Evolutionary conservation across 1,140 invertebrate genomes (phyloP).

Genomic region (Calliopsis andreniformis): DNA sequence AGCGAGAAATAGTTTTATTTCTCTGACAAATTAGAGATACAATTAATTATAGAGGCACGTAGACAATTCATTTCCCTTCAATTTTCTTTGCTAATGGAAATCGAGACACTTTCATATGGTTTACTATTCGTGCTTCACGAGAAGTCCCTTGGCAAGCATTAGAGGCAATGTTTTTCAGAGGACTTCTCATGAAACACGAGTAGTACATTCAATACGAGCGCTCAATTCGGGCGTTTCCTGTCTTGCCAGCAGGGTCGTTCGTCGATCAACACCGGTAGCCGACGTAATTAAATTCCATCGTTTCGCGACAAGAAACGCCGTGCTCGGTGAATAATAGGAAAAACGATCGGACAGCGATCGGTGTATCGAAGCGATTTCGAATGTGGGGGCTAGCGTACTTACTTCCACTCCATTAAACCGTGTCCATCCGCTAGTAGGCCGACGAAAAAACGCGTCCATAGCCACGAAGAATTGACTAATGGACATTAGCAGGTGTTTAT

Average conservation of each 20-base stretch:
- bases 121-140: too few species aligned
- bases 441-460: constrained; percentile 42
- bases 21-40: too few species aligned
- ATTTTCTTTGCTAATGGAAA: too few species aligned
- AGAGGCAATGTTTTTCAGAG: too few species aligned
- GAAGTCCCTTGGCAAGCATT: too few species aligned
- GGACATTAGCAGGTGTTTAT: constrained; percentile 64
- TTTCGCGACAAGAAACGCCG: neutral
- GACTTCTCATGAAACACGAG: too few species aligned
- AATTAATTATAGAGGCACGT: too few species aligned
- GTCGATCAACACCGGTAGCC: constrained; percentile 18
- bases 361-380: constrained; percentile 33
- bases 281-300: constrained; percentile 29
- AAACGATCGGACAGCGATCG: neutral
- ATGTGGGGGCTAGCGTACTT: neutral
- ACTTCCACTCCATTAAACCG: constrained; percentile 51
- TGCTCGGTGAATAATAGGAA: constrained; percentile 40
- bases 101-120: too few species aligned
- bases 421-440: constrained; percentile 22
- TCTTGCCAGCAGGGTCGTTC: neutral
- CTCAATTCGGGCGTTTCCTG: neutral
- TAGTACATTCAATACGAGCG: too few species aligned
- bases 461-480: constrained; percentile 58
- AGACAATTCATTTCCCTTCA: too few species aligned
- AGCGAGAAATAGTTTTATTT: too few species aligned